Evolutionary conservation across 2,888 invertebrate genomes (phyloP).

Genomic region (Sphaerolaimus hirsutus): DNA sequence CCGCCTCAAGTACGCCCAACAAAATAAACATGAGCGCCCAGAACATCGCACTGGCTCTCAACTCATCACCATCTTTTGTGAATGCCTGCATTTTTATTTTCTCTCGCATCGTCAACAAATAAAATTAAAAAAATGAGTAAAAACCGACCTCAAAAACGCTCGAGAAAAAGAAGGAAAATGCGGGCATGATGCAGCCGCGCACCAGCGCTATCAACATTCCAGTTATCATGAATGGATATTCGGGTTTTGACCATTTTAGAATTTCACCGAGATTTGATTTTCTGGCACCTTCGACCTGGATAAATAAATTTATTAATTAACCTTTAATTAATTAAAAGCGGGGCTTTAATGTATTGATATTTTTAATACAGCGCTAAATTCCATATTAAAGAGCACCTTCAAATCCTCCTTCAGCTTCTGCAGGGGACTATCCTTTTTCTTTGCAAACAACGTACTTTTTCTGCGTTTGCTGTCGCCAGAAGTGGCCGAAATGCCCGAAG

Average conservation of each 20-base stretch:
- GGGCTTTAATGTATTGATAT: too few relatives aligned
- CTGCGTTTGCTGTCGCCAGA: too few relatives aligned
- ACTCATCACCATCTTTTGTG: constrained; percentile 24
- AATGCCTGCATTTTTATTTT: constrained; percentile 23
- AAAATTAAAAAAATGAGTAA: constrained; percentile 6
- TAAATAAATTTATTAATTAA: too few relatives aligned
- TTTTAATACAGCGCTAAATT: too few relatives aligned
- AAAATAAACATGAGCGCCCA: constrained; percentile 29
- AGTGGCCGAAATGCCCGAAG: too few relatives aligned
- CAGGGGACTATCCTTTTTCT: too few relatives aligned
- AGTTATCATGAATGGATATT: constrained; percentile 25
- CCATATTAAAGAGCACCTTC: too few relatives aligned
- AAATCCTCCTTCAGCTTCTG: too few relatives aligned
- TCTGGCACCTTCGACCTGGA: neutral
- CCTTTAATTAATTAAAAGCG: too few relatives aligned
- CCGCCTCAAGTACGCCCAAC: constrained; percentile 26
- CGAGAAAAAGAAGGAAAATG: constrained; percentile 30
- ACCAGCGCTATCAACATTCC: constrained; percentile 25
- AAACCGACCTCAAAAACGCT: constrained; percentile 16
- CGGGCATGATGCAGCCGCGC: constrained; percentile 29
- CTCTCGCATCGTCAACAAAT: neutral
- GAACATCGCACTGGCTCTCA: constrained; percentile 24
- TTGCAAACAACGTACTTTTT: too few relatives aligned
- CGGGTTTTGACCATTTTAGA: constrained; percentile 25
- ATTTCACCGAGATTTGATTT: constrained; percentile 12